Conservation (phyloP, 64 coral and sea anemone species). For the Porites australiensis region DNA sequence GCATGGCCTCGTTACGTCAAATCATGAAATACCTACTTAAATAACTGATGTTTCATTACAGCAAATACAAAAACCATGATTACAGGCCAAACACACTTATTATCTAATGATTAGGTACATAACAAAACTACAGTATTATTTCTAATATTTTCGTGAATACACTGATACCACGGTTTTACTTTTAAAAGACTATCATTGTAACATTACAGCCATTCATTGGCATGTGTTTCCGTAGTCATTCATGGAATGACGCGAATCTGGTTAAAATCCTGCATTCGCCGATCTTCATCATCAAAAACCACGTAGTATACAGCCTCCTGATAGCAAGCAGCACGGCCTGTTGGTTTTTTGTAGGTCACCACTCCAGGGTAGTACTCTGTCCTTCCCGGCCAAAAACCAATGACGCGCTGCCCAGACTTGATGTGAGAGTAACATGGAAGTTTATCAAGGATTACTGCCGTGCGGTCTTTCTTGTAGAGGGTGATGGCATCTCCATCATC, state of each 20-base stretch:
- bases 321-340: not conserved
- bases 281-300: constrained; percentile 52
- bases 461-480: constrained; percentile 35
- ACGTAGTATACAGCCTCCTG: constrained; percentile 32
- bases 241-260: constrained; percentile 40
- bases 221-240: too few species aligned
- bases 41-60: too few species aligned
- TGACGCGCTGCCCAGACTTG: constrained; percentile 64
- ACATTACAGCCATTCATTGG: too few species aligned
- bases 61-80: too few species aligned
- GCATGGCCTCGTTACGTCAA: too few species aligned
- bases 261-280: constrained; percentile 9
- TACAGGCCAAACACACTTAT: too few species aligned
- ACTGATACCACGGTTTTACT: too few species aligned
- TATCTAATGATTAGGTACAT: too few species aligned
- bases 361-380: constrained; percentile 20
- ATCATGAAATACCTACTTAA: too few species aligned
- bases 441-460: constrained; percentile 59
- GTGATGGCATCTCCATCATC: constrained; percentile 78
- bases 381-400: constrained; percentile 56
- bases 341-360: not conserved
- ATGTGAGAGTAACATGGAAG: constrained; percentile 53
- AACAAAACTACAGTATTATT: too few species aligned
- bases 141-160: too few species aligned
- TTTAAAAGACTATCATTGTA: too few species aligned